Conservation (phyloP, 2,888 invertebrate species). For the Acleris emargana region DNA sequence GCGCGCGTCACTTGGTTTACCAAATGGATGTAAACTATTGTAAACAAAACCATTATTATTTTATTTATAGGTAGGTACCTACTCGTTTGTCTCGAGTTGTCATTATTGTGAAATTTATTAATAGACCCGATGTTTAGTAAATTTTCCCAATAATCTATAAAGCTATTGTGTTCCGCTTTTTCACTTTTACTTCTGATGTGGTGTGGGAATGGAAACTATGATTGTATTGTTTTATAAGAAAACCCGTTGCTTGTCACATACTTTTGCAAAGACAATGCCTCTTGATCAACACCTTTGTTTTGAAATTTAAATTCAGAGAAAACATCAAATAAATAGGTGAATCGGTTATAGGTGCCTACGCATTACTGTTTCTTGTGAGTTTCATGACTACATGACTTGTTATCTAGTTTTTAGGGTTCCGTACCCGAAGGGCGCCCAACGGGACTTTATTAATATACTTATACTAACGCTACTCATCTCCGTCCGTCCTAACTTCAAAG, state of each 20-base stretch:
- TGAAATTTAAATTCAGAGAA: constrained; percentile 15
- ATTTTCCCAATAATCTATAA: constrained; percentile 37
- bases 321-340: neutral
- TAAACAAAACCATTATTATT: no score
- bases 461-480: no score
- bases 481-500: no score
- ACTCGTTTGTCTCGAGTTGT: no score
- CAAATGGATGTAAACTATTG: no score
- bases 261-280: constrained; percentile 20
- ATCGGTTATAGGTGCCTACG: neutral
- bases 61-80: no score
- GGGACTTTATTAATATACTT: no score
- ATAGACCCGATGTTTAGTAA: constrained; percentile 5
- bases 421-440: no score
- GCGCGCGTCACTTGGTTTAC: no score
- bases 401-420: no score
- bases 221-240: constrained; percentile 43
- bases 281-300: constrained; percentile 27
- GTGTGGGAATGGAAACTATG: constrained; percentile 58
- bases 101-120: no score
- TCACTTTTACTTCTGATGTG: constrained; percentile 50
- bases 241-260: constrained; percentile 17
- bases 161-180: constrained; percentile 38
- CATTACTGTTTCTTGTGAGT: neutral
- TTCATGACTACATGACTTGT: no score